Evolutionary conservation across 2,113 vertebrate species (phyloP).

Genomic region (Sterna hirundo): DNA sequence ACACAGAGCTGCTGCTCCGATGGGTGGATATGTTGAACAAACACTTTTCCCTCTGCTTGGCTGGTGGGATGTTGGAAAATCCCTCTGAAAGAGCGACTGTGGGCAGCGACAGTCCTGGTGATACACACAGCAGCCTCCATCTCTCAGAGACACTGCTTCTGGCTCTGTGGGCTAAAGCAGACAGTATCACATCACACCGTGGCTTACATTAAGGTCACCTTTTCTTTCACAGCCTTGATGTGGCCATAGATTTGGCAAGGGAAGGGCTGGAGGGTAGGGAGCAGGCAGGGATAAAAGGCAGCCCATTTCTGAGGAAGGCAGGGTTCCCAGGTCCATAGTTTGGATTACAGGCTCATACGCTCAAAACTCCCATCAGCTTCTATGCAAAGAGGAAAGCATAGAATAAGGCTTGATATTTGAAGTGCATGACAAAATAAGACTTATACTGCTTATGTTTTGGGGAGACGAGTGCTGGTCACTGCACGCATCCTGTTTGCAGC

Average conservation of each 20-base stretch:
- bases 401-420: not conserved
- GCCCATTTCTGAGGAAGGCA: not conserved
- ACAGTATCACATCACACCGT: fast-evolving
- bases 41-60: not conserved
- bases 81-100: not conserved
- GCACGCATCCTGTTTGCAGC: not conserved
- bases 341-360: not conserved
- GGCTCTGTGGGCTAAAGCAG: not conserved
- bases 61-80: not conserved
- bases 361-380: not conserved
- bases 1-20: not conserved
- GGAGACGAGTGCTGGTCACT: not conserved
- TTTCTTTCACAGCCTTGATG: not conserved
- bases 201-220: not conserved
- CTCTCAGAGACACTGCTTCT: not conserved
- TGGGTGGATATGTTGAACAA: fast-evolving
- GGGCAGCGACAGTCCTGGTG: not conserved
- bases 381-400: not conserved
- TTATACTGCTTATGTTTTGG: not conserved
- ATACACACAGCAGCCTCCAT: not conserved
- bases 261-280: not conserved
- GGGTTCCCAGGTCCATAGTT: not conserved
- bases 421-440: not conserved
- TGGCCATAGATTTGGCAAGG: not conserved
- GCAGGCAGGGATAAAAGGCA: not conserved